These are phyloP conservation scores for Elanus axillaris DNA, from an alignment of 2,113 vertebrate species.

Conservation along the genomic window DNA sequence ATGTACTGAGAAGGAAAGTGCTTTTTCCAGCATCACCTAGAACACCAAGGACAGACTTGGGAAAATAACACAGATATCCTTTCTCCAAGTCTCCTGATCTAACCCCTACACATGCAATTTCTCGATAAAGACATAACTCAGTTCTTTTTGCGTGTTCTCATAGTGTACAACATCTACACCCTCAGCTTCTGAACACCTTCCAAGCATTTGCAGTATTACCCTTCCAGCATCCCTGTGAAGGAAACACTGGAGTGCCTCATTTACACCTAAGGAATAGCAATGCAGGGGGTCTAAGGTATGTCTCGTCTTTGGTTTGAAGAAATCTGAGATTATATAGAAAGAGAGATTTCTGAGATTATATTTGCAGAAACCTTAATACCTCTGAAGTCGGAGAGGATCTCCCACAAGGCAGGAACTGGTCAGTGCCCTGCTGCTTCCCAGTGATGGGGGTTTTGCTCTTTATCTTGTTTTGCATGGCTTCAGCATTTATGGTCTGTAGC, in stretches of 20 bases:
- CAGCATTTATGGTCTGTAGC: not conserved
- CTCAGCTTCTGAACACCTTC: not conserved
- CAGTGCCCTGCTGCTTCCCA: not conserved
- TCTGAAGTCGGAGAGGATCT: not conserved
- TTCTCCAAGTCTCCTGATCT: not conserved
- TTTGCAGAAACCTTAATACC: too few relatives aligned
- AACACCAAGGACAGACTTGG: not conserved
- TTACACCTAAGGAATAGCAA: not conserved
- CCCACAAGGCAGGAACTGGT: not conserved
- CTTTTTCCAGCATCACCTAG: not conserved
- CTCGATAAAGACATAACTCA: not conserved
- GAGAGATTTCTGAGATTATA: too few relatives aligned
- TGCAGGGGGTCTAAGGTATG: not conserved
- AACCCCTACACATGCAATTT: not conserved
- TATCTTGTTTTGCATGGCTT: not conserved
- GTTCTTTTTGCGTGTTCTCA: not conserved
- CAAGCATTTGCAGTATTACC: not conserved
- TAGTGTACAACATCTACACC: not conserved
- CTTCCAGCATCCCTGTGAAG: not conserved
- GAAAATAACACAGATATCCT: not conserved
- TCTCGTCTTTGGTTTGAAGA: not conserved
- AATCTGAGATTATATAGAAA: not conserved
- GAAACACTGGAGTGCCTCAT: not conserved
- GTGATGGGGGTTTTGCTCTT: not conserved
- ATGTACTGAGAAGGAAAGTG: not conserved